Evolutionary conservation across 2,113 vertebrate species (phyloP).

Genomic region (Gnathonemus echidnorhynchus): DNA sequence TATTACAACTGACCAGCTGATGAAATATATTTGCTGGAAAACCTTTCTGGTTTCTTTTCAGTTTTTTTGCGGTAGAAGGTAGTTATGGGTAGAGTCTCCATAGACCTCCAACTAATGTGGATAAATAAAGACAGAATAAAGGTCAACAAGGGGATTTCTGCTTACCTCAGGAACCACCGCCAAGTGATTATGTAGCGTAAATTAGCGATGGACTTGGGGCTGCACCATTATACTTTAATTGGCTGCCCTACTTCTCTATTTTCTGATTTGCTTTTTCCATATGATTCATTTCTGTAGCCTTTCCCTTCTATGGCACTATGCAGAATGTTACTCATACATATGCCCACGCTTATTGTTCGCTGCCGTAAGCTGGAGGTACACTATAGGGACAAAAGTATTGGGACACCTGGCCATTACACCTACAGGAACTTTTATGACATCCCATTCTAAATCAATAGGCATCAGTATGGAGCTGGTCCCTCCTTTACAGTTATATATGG

Average conservation of each 20-base stretch:
- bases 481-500: neutral
- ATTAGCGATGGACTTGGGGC: neutral
- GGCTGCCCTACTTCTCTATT: neutral
- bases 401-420: no score
- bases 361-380: neutral
- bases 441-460: no score
- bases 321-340: neutral
- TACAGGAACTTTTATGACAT: no score
- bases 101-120: neutral
- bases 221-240: neutral
- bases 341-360: neutral
- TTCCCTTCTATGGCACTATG: neutral
- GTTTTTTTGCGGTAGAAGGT: neutral
- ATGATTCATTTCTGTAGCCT: neutral
- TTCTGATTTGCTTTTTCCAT: neutral
- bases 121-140: neutral
- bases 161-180: neutral
- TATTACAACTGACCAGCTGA: neutral
- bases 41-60: neutral
- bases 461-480: neutral
- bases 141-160: neutral
- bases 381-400: neutral
- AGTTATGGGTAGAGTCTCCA: neutral
- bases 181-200: neutral
- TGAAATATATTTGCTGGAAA: neutral